Conservation (phyloP, 2,888 invertebrate species). For the Ferrisia virgata region DNA sequence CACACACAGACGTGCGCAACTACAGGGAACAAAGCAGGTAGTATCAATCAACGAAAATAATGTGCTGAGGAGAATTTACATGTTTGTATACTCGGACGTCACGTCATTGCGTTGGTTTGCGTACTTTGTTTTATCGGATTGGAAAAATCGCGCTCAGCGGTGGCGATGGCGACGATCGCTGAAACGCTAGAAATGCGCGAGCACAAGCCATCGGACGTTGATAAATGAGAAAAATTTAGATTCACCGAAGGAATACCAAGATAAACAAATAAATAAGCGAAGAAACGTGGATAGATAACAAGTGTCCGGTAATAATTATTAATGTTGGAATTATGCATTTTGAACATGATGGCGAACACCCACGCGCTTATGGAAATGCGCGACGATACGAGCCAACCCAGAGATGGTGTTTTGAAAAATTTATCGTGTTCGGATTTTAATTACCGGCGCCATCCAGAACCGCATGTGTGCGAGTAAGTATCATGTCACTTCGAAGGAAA, state of each 20-base stretch:
- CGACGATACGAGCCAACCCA: neutral
- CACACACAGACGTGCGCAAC: too few relatives aligned
- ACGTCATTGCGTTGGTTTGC: neutral
- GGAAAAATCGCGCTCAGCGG: neutral
- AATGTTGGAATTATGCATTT: constrained; percentile 28
- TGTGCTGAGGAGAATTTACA: neutral
- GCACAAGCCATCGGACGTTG: neutral
- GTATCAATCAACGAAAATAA: neutral
- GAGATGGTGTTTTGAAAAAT: neutral
- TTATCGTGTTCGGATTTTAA: neutral
- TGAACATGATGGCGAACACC: neutral
- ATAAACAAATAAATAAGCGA: constrained; percentile 33
- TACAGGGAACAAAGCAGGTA: too few relatives aligned
- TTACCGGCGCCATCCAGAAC: neutral
- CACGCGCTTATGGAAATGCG: constrained; percentile 12
- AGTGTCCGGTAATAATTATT: constrained; percentile 32
- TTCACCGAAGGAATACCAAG: neutral
- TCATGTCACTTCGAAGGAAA: too few relatives aligned
- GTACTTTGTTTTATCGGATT: constrained; percentile 1
- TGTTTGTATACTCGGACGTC: neutral
- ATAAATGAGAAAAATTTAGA: constrained; percentile 32
- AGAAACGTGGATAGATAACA: constrained; percentile 29
- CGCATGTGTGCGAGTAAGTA: too few relatives aligned
- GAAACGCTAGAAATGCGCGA: neutral
- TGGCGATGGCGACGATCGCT: neutral